phyloP scores from a whole-genome alignment of 2,797 vertebrate species.

The Clarias platycephalus region DNA sequence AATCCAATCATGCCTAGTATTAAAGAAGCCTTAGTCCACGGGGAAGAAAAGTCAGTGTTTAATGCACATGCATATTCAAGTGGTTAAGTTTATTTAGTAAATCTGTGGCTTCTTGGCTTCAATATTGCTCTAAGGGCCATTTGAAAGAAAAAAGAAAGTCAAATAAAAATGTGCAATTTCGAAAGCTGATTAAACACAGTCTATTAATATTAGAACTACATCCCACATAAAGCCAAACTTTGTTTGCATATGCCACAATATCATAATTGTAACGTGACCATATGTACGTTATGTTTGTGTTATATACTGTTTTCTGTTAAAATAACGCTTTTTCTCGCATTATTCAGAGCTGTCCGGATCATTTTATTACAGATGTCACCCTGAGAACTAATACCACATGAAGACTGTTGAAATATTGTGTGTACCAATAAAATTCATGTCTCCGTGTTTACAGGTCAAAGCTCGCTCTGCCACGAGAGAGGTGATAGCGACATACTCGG shows the following conservation, averaged over 20 bases:
- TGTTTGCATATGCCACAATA: no score
- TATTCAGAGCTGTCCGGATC: background rate
- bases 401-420: background rate
- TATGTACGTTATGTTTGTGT: background rate
- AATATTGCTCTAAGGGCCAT: background rate
- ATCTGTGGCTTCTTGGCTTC: background rate
- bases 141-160: background rate
- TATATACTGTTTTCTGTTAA: background rate
- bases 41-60: background rate
- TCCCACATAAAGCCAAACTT: background rate
- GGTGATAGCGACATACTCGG: conserved; percentile 94
- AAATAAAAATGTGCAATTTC: background rate
- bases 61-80: background rate
- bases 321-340: background rate
- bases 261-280: background rate
- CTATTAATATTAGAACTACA: background rate
- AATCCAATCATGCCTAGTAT: no score
- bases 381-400: background rate
- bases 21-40: background rate
- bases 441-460: conserved; percentile 82
- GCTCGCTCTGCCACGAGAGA: conserved; percentile 91
- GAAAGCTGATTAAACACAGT: background rate
- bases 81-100: background rate
- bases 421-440: background rate
- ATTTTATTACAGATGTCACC: background rate